Conservation (phyloP, 2,113 vertebrate species). For the Xyrauchen texanus region DNA sequence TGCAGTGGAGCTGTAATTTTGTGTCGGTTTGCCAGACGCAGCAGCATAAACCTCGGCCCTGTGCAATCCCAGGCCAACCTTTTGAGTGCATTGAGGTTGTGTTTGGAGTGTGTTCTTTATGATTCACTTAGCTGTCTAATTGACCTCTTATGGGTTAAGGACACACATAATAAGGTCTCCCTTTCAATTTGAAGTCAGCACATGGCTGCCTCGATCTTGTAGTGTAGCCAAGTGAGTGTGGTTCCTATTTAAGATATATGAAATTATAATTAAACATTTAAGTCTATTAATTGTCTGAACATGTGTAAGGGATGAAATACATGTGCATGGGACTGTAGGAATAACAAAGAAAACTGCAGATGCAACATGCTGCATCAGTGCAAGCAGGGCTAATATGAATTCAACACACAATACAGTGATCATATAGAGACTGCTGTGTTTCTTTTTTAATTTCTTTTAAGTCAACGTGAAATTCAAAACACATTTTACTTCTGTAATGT, state of each 20-base stretch:
- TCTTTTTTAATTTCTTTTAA: not conserved
- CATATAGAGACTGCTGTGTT: not conserved
- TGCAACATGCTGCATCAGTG: not conserved
- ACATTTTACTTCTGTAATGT: no score
- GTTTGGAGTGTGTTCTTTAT: conserved; percentile 41
- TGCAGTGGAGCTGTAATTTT: conserved; percentile 57
- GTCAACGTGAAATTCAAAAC: no score
- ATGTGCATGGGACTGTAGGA: not conserved
- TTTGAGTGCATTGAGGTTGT: conserved; percentile 38
- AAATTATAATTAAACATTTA: not conserved
- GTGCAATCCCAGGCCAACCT: conserved; percentile 25
- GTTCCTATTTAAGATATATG: not conserved
- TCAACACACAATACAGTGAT: not conserved
- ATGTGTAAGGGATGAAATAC: no score
- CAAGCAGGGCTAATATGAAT: not conserved
- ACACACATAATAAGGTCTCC: not conserved
- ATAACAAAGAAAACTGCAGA: not conserved
- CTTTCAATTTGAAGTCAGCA: not conserved
- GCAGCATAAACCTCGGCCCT: conserved; percentile 33
- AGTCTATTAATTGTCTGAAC: no score
- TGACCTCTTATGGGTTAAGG: conserved; percentile 32
- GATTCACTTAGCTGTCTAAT: conserved; percentile 31
- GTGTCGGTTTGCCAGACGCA: conserved; percentile 56
- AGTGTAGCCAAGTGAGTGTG: not conserved
- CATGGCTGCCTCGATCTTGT: not conserved